Base-by-base conservation (phyloP, 2,888 invertebrate genomes). In the Erebia epiphron region DNA sequence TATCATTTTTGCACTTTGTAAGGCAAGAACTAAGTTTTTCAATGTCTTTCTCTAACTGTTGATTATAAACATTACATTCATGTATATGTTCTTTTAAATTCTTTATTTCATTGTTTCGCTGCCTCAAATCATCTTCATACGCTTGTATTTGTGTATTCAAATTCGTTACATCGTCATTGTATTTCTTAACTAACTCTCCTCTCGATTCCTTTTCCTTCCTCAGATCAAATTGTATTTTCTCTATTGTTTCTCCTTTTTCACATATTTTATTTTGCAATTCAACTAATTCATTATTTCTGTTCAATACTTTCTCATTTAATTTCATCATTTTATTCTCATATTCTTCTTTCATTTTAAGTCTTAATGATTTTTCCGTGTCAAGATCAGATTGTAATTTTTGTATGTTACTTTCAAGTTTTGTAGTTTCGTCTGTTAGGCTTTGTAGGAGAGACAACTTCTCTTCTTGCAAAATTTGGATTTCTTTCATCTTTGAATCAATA, bases 221-320 rank as follows among this genome's bases (percentile, higher is more conserved):
- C 21, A 90, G 73, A 41, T 88, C 83, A 10, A 83, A 76, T 74
- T 87, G 85, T 4, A 90, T 74, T 7, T 78, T 74, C 77, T 91
- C 90, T 61, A 91, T 87, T 69, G 79, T 79, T 79, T 91, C 90
- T 66, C 88, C 87, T 54, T 88, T 89, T 73, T 83, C 80, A 50
- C 85, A 83, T 74, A 89, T 79, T 73, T 83, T 89, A 75, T 91
- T 88, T 79, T 91, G 91, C 69, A 90, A 73, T 76, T 91, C 90
- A 50, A 91, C 88, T 9, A 91, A 76, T 79, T 91, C 91, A 80
- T 91, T 90, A 74, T 90, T 91, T 73, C 90, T 85, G 70, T 91
- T 91, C 14, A 88, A 76, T 5, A 91, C 83, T 76, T 91, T 91
- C 78, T 90, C 91, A 74, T 91, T 91, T 7, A 91, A 75, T 67